Evolutionary conservation across 2,113 vertebrate genomes (phyloP), one percentile per base, ranked within the genome.

Genomic region (Malurus cyaneus): DNA sequence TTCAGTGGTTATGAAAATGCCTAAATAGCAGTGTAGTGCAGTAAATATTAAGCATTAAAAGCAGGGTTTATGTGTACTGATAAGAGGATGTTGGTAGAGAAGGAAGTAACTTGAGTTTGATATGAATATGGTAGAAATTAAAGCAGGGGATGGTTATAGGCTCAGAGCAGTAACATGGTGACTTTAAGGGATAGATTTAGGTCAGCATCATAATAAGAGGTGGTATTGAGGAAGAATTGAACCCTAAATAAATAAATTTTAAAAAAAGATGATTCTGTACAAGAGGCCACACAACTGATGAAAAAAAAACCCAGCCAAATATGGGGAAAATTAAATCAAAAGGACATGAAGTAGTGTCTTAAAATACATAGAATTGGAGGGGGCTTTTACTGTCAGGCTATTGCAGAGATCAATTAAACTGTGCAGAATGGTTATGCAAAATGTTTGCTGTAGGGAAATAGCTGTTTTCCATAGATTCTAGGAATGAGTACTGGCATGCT

Each of bases 1-100:
- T 84, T n/a, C 60, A 23, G 36, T 2, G 2, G 50, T 80, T 94
- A 73, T 83, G 82, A 88, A 86, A 94, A 80, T 50, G 25, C 23
- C 39, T 88, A 8, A 92, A 52, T 78, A 93, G 47, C 67, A 56
- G 54, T 41, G 24, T 36, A 60, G 49, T 1, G 2, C 31, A 79
- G 61, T 64, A 64, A 90, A 84, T 89, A 49, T 64, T 86, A 82
- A 95, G 73, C 53, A 46, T 72, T 65, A 89, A 89, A 93, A 89
- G 16, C 77, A 88, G 8, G 4, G 12, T 71, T 76, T 87, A 25
- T 74, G 21, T 84, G 20, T 64, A 10, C 19, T 84, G 83, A 42
- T 81, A 86, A 74, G 49, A 53, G 53, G 19, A 76, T 16, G 12
- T 41, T 18, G 13, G 44, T 57, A 49, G 77, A 71, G 44, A 39